These are phyloP conservation scores for Pristionchus pacificus DNA, from an alignment of 1,140 invertebrate genomes.

Conservation along the genomic window DNA sequence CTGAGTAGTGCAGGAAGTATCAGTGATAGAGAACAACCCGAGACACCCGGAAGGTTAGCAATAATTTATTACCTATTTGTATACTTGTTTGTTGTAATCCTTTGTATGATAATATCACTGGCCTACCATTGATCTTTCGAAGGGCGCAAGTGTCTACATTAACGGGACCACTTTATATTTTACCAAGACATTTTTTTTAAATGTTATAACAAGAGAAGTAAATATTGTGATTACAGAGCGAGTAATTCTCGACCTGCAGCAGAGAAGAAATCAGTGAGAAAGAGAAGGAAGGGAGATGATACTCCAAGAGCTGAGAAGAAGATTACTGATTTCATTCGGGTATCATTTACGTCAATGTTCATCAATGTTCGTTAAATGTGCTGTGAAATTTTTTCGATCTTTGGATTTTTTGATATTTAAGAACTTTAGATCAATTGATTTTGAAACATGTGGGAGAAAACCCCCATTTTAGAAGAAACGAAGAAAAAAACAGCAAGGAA, in stretches of 20 bases:
- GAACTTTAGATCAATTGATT: constrained; percentile 11
- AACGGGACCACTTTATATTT: neutral
- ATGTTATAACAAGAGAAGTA: neutral
- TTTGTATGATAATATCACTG: constrained; percentile 3
- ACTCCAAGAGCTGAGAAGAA: constrained; percentile 26
- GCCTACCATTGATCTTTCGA: neutral
- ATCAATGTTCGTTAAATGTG: constrained; percentile 8
- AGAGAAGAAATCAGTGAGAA: constrained; percentile 26
- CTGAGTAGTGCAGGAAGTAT: constrained; percentile 22
- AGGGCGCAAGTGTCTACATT: neutral
- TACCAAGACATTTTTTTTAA: neutral
- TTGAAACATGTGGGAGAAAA: neutral
- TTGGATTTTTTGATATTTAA: no score
- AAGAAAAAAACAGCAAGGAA: neutral
- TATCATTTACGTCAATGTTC: neutral
- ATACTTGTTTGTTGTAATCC: neutral
- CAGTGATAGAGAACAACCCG: constrained; percentile 32
- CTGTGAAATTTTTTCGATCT: no score
- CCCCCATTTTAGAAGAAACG: constrained; percentile 7
- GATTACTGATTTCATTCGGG: constrained; percentile 27
- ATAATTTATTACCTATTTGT: no score
- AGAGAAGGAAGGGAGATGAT: constrained; percentile 18
- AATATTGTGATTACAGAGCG: neutral
- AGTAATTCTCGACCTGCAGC: neutral
- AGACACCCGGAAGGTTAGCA: constrained; percentile 30